phyloP scores from a whole-genome alignment of 2,797 vertebrate species.

The Malurus splendens region DNA sequence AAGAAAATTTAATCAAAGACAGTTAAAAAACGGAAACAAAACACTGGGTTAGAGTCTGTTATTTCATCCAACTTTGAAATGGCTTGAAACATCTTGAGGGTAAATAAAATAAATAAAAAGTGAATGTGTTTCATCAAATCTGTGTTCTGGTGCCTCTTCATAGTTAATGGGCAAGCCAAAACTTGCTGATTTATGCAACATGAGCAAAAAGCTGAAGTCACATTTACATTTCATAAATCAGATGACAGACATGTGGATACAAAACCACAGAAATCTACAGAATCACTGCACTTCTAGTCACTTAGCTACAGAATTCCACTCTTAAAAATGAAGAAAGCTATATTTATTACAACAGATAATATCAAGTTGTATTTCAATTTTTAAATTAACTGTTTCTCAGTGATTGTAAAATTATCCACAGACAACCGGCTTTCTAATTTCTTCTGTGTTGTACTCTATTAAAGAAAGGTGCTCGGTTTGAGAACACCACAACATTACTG shows the following conservation, averaged over 20 bases:
- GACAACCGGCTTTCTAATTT: background rate
- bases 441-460: background rate
- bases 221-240: slow-evolving; percentile 20
- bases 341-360: background rate
- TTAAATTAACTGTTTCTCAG: background rate
- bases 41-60: background rate
- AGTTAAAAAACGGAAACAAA: background rate
- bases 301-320: background rate
- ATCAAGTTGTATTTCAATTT: background rate
- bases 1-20: background rate
- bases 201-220: background rate
- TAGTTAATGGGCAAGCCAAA: slow-evolving; percentile 4
- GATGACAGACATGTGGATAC: background rate
- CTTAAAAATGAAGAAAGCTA: background rate
- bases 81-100: background rate
- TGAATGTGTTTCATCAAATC: background rate
- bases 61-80: background rate
- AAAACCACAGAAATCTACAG: background rate
- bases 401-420: background rate
- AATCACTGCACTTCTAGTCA: background rate
- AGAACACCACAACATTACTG: background rate
- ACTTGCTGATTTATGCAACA: background rate
- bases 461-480: background rate
- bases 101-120: background rate
- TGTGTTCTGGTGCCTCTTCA: background rate